Evolutionary conservation across 2,113 vertebrate genomes (phyloP).

Genomic region (Nibea albiflora): DNA sequence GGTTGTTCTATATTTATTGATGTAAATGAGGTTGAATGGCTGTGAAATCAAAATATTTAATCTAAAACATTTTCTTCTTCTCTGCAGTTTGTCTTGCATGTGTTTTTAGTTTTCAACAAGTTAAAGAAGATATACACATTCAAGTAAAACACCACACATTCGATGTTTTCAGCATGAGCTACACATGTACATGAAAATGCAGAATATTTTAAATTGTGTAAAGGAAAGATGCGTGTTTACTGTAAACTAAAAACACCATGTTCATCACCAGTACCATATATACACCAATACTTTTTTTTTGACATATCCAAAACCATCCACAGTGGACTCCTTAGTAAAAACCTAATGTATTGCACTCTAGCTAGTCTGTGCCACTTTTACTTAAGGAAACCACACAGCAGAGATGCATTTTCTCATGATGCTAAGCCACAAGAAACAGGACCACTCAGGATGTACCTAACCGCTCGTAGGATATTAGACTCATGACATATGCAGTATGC

Average conservation of each 20-base stretch:
- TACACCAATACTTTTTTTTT: not conserved
- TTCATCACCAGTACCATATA: not conserved
- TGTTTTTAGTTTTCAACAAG: not conserved
- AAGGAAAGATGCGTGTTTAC: not conserved
- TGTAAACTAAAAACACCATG: not conserved
- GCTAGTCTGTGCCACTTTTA: not conserved
- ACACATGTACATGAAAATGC: no score
- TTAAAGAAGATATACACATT: not conserved
- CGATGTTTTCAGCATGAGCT: not conserved
- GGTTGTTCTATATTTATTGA: constrained; percentile 70
- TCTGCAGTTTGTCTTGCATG: constrained; percentile 7
- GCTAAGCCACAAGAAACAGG: constrained; percentile 8
- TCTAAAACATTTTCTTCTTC: constrained; percentile 11
- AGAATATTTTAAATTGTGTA: not conserved
- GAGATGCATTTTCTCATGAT: not conserved
- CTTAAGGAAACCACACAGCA: constrained; percentile 37
- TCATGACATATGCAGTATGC: not conserved
- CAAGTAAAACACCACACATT: not conserved
- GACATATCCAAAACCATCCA: not conserved
- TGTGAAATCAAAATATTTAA: constrained; percentile 56
- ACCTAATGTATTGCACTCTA: not conserved
- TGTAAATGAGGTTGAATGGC: constrained; percentile 25
- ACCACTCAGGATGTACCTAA: not conserved
- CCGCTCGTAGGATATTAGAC: not conserved
- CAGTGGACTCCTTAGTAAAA: not conserved